Conservation (phyloP, 2,888 invertebrate genomes). For the Morpho achilles region DNA sequence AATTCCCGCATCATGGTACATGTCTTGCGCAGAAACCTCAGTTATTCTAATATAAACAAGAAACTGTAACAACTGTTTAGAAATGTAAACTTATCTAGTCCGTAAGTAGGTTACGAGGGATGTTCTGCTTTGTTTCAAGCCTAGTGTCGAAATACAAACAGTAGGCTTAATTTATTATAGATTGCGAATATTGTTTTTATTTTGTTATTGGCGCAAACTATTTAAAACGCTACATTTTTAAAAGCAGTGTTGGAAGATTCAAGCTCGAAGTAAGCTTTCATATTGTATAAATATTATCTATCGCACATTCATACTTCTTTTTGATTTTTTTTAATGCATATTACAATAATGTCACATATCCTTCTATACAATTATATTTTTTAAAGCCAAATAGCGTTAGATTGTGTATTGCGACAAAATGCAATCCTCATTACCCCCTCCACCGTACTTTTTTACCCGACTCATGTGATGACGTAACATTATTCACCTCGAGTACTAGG, state of each 20-base stretch:
- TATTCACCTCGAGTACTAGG: conserved; percentile 48
- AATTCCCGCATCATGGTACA: conserved; percentile 2
- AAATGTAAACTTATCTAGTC: conserved; percentile 40
- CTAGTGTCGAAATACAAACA: conserved; percentile 13
- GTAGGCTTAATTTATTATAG: background rate
- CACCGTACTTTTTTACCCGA: background rate
- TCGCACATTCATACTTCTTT: too few relatives aligned
- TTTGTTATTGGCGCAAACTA: too few relatives aligned
- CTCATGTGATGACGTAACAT: conserved; percentile 44
- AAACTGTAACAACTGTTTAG: conserved; percentile 6
- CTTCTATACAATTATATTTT: too few relatives aligned
- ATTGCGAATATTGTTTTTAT: background rate
- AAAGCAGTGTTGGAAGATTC: too few relatives aligned
- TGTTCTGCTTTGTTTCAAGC: conserved; percentile 37
- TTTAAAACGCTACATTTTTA: too few relatives aligned
- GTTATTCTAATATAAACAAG: conserved; percentile 15
- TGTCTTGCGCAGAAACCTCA: conserved; percentile 9
- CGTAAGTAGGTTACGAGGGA: conserved; percentile 40
- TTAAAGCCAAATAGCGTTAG: background rate
- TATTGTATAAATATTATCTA: too few relatives aligned
- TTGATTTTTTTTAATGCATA: too few relatives aligned
- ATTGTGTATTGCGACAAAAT: background rate
- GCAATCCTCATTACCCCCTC: too few relatives aligned
- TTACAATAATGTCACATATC: too few relatives aligned
- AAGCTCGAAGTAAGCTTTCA: too few relatives aligned